Percentiles rank a stretch among this genome's conserved stretches.
These are phyloP conservation scores for Gasterosteus aculeatus DNA, from an alignment of 2,113 vertebrate species.

Conservation along the genomic window DNA sequence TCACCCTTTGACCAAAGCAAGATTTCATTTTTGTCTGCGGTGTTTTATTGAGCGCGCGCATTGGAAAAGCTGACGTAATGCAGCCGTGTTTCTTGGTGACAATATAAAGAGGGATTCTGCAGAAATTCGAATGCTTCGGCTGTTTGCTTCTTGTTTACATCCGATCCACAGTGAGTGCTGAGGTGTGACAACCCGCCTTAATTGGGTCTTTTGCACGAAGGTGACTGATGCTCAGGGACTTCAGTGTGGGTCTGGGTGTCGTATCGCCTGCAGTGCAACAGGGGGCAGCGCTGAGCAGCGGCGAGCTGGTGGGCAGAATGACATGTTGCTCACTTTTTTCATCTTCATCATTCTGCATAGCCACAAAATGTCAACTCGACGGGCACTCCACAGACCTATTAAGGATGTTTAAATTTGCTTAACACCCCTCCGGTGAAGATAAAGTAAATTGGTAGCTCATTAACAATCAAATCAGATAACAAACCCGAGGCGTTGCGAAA, in stretches of 20 bases:
- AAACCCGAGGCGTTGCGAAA: constrained; percentile 61
- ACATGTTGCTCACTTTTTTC: constrained; percentile 7
- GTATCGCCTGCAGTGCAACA: constrained; percentile 32
- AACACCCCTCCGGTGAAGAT: constrained; percentile 39
- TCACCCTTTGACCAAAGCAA: neutral
- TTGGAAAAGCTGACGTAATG: neutral
- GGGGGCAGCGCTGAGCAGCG: constrained; percentile 41
- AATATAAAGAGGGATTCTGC: neutral
- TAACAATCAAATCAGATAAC: constrained; percentile 54
- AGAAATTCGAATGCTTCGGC: neutral
- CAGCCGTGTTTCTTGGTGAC: neutral
- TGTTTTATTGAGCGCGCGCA: neutral
- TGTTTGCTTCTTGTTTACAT: neutral
- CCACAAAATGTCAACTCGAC: neutral
- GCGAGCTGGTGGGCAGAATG: neutral
- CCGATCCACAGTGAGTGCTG: neutral
- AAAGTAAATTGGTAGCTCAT: constrained; percentile 25
- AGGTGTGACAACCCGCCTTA: neutral
- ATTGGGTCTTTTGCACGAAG: neutral
- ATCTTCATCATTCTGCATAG: neutral
- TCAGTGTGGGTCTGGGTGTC: constrained; percentile 7
- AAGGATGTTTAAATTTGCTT: constrained; percentile 46
- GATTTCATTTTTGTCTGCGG: neutral
- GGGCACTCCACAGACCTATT: constrained; percentile 4
- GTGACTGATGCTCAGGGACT: neutral